Conservation (phyloP, 1,140 invertebrate species). For the Brachionus rotundiformis region DNA sequence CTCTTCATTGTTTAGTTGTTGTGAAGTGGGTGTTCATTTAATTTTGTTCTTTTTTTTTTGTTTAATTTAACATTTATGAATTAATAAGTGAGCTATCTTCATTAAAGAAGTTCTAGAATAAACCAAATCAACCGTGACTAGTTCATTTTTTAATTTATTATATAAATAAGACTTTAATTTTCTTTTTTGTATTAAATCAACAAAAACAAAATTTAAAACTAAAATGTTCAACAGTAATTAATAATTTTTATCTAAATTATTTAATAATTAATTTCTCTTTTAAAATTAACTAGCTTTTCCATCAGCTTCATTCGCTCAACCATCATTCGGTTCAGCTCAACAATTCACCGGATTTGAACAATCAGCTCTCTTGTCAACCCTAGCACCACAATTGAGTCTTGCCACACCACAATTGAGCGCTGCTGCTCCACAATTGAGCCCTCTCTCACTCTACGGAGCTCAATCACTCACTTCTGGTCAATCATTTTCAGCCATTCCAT, state of each 20-base stretch:
- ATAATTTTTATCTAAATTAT: not conserved
- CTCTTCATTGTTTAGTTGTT: too few relatives aligned
- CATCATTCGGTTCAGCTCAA: not conserved
- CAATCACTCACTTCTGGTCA: not conserved
- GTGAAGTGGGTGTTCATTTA: too few relatives aligned
- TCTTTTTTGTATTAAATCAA: not conserved
- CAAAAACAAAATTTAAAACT: not conserved
- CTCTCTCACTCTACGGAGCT: not conserved
- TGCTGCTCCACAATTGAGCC: not conserved
- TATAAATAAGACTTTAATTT: not conserved
- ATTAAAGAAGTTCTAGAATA: too few relatives aligned
- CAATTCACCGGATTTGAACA: not conserved
- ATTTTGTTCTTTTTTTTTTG: too few relatives aligned
- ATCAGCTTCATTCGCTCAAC: not conserved
- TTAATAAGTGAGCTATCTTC: too few relatives aligned
- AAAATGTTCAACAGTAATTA: conserved; percentile 6
- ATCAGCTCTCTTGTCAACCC: not conserved
- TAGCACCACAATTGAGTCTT: not conserved
- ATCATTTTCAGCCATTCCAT: not conserved
- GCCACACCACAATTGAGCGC: too few relatives aligned
- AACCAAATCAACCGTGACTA: too few relatives aligned
- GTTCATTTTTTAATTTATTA: too few relatives aligned
- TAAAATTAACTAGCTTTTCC: too few relatives aligned
- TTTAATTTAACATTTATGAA: too few relatives aligned
- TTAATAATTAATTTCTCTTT: too few relatives aligned